A percentile compares a stretch with the other conserved stretches of the same genome.
Evolutionary conservation across 2,113 vertebrate genomes (phyloP).

Genomic region (Gorsachius goisagi): DNA sequence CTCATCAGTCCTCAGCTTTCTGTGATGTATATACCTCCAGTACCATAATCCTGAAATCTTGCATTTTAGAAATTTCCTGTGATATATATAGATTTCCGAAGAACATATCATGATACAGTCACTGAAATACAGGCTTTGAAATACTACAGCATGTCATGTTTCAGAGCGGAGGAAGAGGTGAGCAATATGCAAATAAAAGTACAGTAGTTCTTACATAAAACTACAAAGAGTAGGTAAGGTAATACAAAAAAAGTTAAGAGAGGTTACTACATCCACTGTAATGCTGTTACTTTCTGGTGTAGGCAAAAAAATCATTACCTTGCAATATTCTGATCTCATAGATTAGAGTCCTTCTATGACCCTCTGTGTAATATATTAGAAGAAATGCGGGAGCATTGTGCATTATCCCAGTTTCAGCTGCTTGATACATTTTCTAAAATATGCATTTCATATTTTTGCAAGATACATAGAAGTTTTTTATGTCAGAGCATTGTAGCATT

Average conservation of each 20-base stretch:
- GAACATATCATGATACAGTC: neutral
- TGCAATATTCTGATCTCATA: neutral
- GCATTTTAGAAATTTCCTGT: neutral
- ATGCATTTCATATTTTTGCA: neutral
- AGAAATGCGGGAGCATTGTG: neutral
- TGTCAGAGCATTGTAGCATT: neutral
- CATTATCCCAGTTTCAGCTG: neutral
- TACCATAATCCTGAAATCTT: neutral
- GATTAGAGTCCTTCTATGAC: neutral
- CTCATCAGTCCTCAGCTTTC: neutral
- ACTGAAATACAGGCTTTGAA: neutral
- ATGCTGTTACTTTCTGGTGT: neutral
- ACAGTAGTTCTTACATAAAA: neutral
- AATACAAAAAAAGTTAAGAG: neutral
- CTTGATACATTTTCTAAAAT: neutral
- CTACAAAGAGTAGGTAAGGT: neutral
- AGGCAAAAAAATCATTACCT: neutral
- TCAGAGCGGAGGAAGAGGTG: neutral
- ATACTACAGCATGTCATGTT: neutral
- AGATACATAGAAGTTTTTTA: neutral
- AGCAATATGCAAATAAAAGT: neutral
- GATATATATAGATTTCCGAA: neutral
- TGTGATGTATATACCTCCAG: neutral
- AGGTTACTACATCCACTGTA: neutral
- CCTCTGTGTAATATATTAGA: neutral